These are phyloP conservation scores for Zaprionus capensis DNA, from an alignment of 1,140 invertebrate genomes.

Conservation along the genomic window DNA sequence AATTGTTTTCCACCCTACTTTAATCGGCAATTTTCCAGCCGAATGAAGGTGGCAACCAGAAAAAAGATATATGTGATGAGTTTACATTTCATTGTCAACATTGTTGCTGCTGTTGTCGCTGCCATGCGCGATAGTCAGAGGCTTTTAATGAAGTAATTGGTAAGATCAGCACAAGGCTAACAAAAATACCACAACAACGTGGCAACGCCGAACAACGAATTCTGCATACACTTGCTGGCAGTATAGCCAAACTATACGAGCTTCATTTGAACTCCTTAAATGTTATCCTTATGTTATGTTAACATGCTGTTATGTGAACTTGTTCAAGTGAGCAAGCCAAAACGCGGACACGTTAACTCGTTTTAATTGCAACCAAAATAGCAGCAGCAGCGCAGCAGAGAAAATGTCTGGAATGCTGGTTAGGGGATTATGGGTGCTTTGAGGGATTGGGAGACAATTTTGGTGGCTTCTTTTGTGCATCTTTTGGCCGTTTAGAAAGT, in stretches of 20 bases:
- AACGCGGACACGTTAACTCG: constrained; percentile 47
- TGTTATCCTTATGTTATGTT: no score
- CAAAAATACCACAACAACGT: constrained; percentile 10
- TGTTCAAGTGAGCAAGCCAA: background rate
- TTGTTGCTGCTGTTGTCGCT: constrained; percentile 11
- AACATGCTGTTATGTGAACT: no score
- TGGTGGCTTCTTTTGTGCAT: constrained; percentile 35
- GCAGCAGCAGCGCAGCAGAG: background rate
- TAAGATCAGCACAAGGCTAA: constrained; percentile 52
- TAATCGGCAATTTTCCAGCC: constrained; percentile 72
- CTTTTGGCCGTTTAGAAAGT: constrained; percentile 56
- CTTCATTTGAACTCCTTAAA: no score
- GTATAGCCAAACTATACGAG: no score
- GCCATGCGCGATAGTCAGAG: constrained; percentile 27
- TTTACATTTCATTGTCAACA: constrained; percentile 78
- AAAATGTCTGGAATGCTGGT: constrained; percentile 45
- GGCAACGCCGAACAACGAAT: background rate
- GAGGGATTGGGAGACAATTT: constrained; percentile 21
- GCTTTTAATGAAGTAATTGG: constrained; percentile 73
- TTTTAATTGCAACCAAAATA: constrained; percentile 72
- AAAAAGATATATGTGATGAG: constrained; percentile 51
- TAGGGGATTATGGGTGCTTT: constrained; percentile 5
- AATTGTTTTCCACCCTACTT: constrained; percentile 64
- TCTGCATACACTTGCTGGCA: background rate
- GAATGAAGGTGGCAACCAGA: constrained; percentile 59